Percentiles rank a stretch among this genome's conserved stretches.
These are phyloP conservation scores for Stigmatopora argus DNA, from an alignment of 2,113 vertebrate species.

Conservation along the genomic window DNA sequence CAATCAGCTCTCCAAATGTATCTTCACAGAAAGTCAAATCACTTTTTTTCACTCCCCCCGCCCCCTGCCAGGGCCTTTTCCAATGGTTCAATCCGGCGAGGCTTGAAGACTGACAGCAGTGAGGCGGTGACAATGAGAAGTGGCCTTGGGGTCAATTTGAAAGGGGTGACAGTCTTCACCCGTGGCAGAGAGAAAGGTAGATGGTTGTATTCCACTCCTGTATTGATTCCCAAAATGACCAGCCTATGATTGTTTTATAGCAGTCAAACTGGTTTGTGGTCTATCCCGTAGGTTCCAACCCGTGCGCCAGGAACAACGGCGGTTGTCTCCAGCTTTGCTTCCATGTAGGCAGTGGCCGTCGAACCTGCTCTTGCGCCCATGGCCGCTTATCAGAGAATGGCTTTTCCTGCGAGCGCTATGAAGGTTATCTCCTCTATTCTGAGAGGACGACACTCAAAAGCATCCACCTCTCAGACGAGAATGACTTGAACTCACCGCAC, in stretches of 20 bases:
- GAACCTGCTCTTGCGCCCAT: slow-evolving; percentile 90
- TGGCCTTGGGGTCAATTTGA: slow-evolving; percentile 93
- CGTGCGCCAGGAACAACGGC: slow-evolving; percentile 86
- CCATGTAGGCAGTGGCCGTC: slow-evolving; percentile 78
- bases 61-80: slow-evolving; percentile 82
- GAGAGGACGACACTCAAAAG: slow-evolving; percentile 94
- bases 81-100: slow-evolving; percentile 93
- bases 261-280: neutral
- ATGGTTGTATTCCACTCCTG: slow-evolving; percentile 56
- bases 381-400: slow-evolving; percentile 87
- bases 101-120: slow-evolving; percentile 84
- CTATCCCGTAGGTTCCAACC: slow-evolving; percentile 78
- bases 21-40: neutral
- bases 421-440: slow-evolving; percentile 93
- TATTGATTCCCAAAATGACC: slow-evolving; percentile 25
- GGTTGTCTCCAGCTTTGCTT: slow-evolving; percentile 95
- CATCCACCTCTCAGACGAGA: slow-evolving; percentile 95
- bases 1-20: neutral
- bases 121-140: slow-evolving; percentile 88
- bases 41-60: neutral
- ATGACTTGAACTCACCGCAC: slow-evolving; percentile 89
- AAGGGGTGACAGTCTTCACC: slow-evolving; percentile 95
- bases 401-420: slow-evolving; percentile 82
- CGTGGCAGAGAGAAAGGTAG: slow-evolving; percentile 95
- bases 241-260: neutral